phyloP scores from a whole-genome alignment of 2,888 invertebrate species.

The Scrobipalpa atriplicella region DNA sequence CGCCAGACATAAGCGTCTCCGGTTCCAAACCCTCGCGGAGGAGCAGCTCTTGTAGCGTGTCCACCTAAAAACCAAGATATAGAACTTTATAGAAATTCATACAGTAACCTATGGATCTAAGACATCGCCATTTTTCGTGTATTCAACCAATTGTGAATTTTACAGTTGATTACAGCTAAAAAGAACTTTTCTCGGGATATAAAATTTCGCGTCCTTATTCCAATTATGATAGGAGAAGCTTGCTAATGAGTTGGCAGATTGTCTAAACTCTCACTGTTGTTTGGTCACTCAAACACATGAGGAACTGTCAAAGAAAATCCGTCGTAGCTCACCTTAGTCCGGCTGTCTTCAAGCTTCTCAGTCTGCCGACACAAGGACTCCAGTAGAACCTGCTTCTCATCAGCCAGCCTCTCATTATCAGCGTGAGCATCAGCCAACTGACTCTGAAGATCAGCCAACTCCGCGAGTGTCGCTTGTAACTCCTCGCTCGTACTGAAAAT shows the following conservation, averaged over 20 bases:
- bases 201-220: too few relatives aligned
- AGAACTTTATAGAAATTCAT: not conserved
- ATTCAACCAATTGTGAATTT: too few relatives aligned
- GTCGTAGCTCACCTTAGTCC: conserved; percentile 65
- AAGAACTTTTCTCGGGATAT: too few relatives aligned
- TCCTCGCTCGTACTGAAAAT: conserved; percentile 88
- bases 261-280: too few relatives aligned
- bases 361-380: conserved; percentile 96
- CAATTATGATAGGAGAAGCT: too few relatives aligned
- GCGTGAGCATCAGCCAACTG: conserved; percentile 93
- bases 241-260: too few relatives aligned
- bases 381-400: conserved; percentile 94
- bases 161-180: too few relatives aligned
- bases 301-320: too few relatives aligned
- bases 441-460: conserved; percentile 94
- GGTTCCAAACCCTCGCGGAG: conserved; percentile 87
- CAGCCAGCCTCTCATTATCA: conserved; percentile 93
- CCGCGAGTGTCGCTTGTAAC: conserved; percentile 96
- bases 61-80: conserved; percentile 79
- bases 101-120: too few relatives aligned
- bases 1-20: conserved; percentile 85
- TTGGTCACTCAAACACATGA: too few relatives aligned
- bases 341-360: conserved; percentile 93
- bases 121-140: too few relatives aligned
- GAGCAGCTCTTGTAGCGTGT: conserved; percentile 91